Percentiles rank a stretch among this genome's conserved stretches.
Evolutionary conservation across 2,113 vertebrate species (phyloP).

Genomic region (Corynorhinus townsendii): DNA sequence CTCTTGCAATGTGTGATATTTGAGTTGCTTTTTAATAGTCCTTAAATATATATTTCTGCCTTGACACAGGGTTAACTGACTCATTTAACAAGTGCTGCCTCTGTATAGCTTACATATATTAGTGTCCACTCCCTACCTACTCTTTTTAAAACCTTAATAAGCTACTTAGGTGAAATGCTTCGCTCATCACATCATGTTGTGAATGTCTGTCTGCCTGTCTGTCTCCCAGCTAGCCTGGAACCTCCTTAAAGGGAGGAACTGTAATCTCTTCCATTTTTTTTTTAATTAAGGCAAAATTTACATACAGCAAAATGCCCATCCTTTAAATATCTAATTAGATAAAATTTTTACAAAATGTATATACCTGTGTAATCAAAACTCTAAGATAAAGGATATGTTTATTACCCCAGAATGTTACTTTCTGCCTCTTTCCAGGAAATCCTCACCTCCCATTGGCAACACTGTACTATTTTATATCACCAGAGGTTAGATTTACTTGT

Average conservation of each 20-base stretch:
- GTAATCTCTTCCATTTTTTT: neutral
- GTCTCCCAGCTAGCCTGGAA: neutral
- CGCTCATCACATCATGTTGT: neutral
- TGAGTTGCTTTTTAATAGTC: neutral
- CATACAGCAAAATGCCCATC: neutral
- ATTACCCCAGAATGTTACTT: neutral
- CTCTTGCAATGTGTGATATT: neutral
- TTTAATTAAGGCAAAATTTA: neutral
- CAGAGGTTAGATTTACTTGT: neutral
- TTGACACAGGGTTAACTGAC: neutral
- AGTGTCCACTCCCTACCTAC: neutral
- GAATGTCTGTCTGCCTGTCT: neutral
- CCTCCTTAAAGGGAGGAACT: neutral
- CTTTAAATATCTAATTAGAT: neutral
- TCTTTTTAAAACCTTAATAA: neutral
- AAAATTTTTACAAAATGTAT: neutral
- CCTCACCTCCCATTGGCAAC: neutral
- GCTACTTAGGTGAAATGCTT: neutral
- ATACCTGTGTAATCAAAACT: neutral
- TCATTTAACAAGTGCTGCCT: neutral
- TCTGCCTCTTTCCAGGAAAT: neutral
- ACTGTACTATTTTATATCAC: neutral
- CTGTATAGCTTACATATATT: neutral
- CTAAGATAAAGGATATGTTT: neutral
- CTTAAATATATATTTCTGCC: neutral